Base-by-base conservation (phyloP, 2,797 vertebrate genomes). In the Siniperca undulata region DNA sequence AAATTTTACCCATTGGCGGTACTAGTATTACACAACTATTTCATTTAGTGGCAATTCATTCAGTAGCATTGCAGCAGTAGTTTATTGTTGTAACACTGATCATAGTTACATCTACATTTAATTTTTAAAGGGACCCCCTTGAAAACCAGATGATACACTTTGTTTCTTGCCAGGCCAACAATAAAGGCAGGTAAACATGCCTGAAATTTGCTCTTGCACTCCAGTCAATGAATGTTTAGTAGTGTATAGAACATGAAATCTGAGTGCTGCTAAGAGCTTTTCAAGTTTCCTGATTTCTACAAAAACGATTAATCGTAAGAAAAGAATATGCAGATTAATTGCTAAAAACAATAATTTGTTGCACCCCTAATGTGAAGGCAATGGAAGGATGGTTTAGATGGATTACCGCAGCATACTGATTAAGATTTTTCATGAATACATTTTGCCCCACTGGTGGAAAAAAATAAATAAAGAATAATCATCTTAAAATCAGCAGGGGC, bases 11-110 rank as follows among this genome's bases (percentile, higher is more conserved):
- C 0, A 2, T 27, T 27, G 0, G 27, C 27, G 27, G 27, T 27
- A 27, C 27, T 27, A 27, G 27, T 27, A 27, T 27, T 27, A 27
- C 27, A 66, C 30, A 52, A 67, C 61, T 66, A 55, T 80, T 83
- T 73, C 56, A 77, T 50, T 42, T 42, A 24, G 30, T 27, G 30
- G 34, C 19, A 20, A 67, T 62, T 36, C 22, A 75, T 53, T 75
- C 56, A 4, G 74, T 34, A 64, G 46, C 30, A 24, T 36, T 75
- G n/a, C 40, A 69, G 24, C 10, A 20, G n/a, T 9, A 13, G 20
- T 52, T 56, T 42, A 38, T n/a, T 27, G 42, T 22, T 56, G 20
- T 20, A 44, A 38, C 17, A 70, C 27, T 34, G 52, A 70, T 53
- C 19, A 48, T 24, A 70, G 46, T 73, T 20, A 36, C 40, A 59